A percentile compares a stretch with the other conserved stretches of the same genome.
phyloP scores from a whole-genome alignment of 1,140 invertebrate genomes.

The Nomia melanderi region DNA sequence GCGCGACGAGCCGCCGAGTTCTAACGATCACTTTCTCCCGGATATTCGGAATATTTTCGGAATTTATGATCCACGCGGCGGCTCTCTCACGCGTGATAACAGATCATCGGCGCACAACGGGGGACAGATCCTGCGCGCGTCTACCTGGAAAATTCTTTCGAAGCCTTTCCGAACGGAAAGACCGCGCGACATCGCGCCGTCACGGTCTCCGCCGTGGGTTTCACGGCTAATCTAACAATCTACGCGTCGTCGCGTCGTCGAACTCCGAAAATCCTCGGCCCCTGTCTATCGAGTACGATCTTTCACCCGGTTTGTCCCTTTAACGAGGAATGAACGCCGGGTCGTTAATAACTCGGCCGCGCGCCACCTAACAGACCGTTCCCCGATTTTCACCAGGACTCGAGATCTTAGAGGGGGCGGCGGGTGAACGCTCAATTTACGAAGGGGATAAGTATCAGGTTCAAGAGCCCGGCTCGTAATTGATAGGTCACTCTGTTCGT shows the following conservation, averaged over 20 bases:
- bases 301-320: not conserved
- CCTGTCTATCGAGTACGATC: slow-evolving; percentile 34
- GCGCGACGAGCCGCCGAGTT: no score
- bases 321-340: slow-evolving; percentile 21
- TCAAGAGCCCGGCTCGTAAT: slow-evolving; percentile 59
- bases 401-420: not conserved
- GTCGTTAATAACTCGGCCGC: slow-evolving; percentile 54
- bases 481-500: slow-evolving; percentile 67
- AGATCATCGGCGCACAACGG: not conserved
- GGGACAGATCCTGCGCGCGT: no score
- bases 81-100: not conserved
- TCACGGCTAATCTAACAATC: slow-evolving; percentile 35
- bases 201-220: slow-evolving; percentile 1
- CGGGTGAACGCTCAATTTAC: slow-evolving; percentile 55
- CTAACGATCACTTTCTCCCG: slow-evolving; percentile 14
- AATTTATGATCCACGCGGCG: not conserved
- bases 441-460: slow-evolving; percentile 56
- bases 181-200: no score
- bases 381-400: slow-evolving; percentile 36
- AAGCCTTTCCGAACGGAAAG: no score
- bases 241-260: slow-evolving; percentile 21
- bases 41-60: slow-evolving; percentile 35
- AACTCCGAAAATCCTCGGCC: not conserved
- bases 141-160: slow-evolving; percentile 29
- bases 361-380: slow-evolving; percentile 24